Evolutionary conservation across 2,888 invertebrate species (phyloP).

Genomic region (Drosophila colorata): DNA sequence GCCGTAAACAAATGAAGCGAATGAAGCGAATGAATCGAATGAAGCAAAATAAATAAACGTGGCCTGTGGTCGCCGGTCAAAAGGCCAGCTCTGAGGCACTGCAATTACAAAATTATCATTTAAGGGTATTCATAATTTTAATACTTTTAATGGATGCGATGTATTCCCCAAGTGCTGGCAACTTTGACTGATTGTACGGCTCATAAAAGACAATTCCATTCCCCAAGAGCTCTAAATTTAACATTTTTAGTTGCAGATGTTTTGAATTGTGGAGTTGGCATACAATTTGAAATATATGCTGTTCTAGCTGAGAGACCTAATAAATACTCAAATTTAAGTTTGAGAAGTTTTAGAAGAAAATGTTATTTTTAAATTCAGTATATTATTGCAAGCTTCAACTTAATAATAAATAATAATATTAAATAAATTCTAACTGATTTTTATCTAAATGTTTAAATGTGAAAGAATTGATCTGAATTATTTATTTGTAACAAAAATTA

Average conservation of each 20-base stretch:
- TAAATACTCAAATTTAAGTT: too few species aligned
- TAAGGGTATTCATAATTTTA: slow-evolving; percentile 38
- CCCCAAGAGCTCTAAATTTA: neutral
- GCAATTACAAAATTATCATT: slow-evolving; percentile 58
- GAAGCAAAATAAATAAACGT: slow-evolving; percentile 43
- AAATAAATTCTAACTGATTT: too few species aligned
- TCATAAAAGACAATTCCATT: slow-evolving; percentile 7
- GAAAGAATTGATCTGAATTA: neutral
- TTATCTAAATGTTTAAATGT: too few species aligned
- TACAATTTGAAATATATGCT: too few species aligned
- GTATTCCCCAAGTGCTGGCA: slow-evolving; percentile 16
- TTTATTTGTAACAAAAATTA: neutral
- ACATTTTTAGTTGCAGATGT: too few species aligned
- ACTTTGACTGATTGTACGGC: slow-evolving; percentile 4
- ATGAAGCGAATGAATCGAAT: slow-evolving; percentile 41
- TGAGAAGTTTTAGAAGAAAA: too few species aligned
- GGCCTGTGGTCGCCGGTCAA: slow-evolving; percentile 17
- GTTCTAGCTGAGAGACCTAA: too few species aligned
- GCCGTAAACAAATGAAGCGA: slow-evolving; percentile 47
- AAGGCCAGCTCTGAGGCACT: slow-evolving; percentile 10
- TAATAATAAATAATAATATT: too few species aligned
- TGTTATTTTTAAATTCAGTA: too few species aligned
- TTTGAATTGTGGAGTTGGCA: neutral
- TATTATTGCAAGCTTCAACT: neutral
- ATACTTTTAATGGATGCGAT: slow-evolving; percentile 39